Base-by-base conservation (phyloP, 2,113 vertebrate genomes). In the Smithornis capensis region DNA sequence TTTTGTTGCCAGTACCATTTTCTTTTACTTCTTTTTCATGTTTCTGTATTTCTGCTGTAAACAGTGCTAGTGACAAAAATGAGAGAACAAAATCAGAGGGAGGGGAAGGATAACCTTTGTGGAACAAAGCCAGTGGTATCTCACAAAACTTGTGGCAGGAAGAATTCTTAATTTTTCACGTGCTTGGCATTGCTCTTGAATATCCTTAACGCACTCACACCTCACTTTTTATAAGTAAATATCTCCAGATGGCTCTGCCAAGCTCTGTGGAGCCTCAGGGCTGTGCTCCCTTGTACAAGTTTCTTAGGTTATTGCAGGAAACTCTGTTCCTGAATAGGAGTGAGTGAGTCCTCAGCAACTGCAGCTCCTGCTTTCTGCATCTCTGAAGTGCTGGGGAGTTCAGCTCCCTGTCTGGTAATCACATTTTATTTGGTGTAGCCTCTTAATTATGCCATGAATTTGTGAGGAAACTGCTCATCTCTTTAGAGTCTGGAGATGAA, bases 291-390 rank as follows among this genome's bases (percentile, higher is more conserved):
- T 53, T 91, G 35, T 37, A 76, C 44, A 5, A 23, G 29, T 14
- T 70, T 62, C 12, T 4, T 4, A 23, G 59, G n/a, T 78, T 87
- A 33, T 1, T 2, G 40, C 74, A 74, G 40, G 64, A 74, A 88
- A n/a, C 57, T 45, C 18, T 23, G 35, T 0, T 0, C 31, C 49
- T 57, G 1, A 7, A 14, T 0, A 23, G 45, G 62, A n/a, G 42
- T 5, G 9, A 67, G 40, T 40, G 12, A 75, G 40, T 40, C 50
- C 42, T 45, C 40, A 31, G 49, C 35, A 19, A 6, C 37, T 55
- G 28, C n/a, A 49, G 31, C 64, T 84, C 71, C 62, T 82, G 52
- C 69, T 15, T 67, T 55, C 29, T 1, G 15, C 25, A 19, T 76
- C 64, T 89, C 69, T 59, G 73, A 68, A 84, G 59, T 19, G 60